A percentile compares a stretch with the other conserved stretches of the same genome.
Conservation (phyloP, 2,797 vertebrate species). For the Silurus lanzhouensis region DNA sequence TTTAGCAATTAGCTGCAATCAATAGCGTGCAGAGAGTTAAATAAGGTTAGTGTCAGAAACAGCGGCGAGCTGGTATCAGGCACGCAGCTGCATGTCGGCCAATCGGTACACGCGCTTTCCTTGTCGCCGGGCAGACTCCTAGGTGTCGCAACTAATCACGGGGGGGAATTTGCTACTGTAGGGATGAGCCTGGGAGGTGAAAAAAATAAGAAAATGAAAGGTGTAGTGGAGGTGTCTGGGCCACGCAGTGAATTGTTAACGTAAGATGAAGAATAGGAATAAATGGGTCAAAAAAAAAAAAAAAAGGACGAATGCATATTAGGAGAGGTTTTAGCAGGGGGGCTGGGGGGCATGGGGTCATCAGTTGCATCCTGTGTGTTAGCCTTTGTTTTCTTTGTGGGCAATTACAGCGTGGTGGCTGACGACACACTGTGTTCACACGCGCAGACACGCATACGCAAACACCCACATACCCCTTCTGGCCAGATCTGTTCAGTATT, state of each 20-base stretch:
- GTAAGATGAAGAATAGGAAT: neutral
- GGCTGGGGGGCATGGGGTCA: conserved; percentile 18
- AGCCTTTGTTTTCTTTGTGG: conserved; percentile 41
- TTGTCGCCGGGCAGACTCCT: conserved; percentile 71
- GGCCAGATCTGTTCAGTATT: conserved; percentile 65
- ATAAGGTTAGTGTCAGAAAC: conserved; percentile 55
- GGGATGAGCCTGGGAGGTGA: neutral
- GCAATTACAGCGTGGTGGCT: conserved; percentile 41
- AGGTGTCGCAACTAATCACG: conserved; percentile 48
- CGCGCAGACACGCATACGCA: conserved; percentile 25
- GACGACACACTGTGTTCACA: conserved; percentile 34
- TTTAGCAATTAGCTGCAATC: conserved; percentile 75
- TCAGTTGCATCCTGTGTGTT: conserved; percentile 35
- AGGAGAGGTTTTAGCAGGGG: conserved; percentile 16
- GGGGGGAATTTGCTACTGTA: neutral
- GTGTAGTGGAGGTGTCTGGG: neutral
- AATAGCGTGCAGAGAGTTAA: conserved; percentile 62
- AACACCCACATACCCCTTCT: conserved; percentile 56
- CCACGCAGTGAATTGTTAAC: neutral
- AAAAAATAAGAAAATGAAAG: neutral
- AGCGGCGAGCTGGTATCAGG: conserved; percentile 62
- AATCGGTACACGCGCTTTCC: conserved; percentile 19
- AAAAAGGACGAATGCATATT: neutral
- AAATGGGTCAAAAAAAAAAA: neutral
- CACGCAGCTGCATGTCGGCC: conserved; percentile 59